A percentile compares a stretch with the other conserved stretches of the same genome.
These are phyloP conservation scores for Phymatocera aterrima DNA, from an alignment of 2,888 invertebrate genomes.

Conservation along the genomic window DNA sequence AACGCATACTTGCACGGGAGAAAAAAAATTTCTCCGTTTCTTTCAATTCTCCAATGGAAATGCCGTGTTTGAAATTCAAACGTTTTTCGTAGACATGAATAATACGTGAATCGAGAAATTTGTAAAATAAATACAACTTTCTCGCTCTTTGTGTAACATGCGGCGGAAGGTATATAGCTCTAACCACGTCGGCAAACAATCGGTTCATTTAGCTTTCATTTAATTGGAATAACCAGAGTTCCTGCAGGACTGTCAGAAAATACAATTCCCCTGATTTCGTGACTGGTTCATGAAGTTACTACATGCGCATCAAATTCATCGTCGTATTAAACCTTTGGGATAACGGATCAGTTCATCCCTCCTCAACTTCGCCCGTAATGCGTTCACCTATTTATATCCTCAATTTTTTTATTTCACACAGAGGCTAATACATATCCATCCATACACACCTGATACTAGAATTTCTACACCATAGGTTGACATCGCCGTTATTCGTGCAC, in stretches of 20 bases:
- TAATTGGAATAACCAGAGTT: constrained; percentile 15
- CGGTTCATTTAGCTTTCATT: neutral
- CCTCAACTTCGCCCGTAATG: neutral
- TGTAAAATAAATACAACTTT: constrained; percentile 19
- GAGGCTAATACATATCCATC: too few species aligned
- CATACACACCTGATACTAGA: neutral
- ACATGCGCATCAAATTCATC: neutral
- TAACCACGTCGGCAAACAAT: neutral
- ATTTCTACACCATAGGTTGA: neutral
- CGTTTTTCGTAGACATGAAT: neutral
- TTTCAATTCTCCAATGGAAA: neutral
- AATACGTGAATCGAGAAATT: neutral
- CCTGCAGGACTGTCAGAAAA: neutral
- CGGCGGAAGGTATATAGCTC: neutral
- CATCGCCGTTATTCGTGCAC: neutral
- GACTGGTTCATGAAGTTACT: neutral
- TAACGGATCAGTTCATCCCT: neutral
- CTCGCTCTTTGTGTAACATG: neutral
- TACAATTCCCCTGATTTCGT: constrained; percentile 6
- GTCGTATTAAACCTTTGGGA: neutral
- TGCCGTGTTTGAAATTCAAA: neutral
- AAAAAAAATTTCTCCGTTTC: neutral
- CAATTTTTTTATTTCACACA: too few species aligned
- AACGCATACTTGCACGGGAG: neutral
- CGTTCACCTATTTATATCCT: too few species aligned